Evolutionary conservation across 2,797 vertebrate species (phyloP), one percentile per base, ranked within the genome.

Genomic region (Synanceia verrucosa): DNA sequence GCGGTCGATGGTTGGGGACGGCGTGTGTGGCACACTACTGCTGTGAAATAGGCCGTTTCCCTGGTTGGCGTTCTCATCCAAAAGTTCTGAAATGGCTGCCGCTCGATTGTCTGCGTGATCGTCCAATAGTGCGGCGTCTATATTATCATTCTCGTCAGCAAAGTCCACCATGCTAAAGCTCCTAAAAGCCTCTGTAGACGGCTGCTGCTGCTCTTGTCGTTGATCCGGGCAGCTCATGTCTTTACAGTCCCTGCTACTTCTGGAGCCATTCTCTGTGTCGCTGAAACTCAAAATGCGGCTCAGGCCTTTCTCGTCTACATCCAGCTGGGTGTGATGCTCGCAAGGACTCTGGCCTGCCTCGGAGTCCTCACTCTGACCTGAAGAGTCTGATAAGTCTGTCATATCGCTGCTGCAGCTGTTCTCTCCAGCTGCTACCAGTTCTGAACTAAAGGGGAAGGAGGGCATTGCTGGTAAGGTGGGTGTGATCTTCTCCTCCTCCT

Each of bases 21-120:
- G 86, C 8, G 88, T 86, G 88, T 86, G 92, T 0, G 94, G 95
- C 0, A 94, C 91, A 0, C 80, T 84, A 1, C 94, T 80, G 58
- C 91, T 92, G 36, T 96, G 91, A 84, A 97, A 95, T 4, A 96
- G 91, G 24, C 88, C 87, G 0, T 95, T 90, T 0, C 94, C 97
- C 84, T 97, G 96, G 91, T 99, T 99, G 85, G 97, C 97, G 0
- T 98, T 99, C 78, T 99, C 96, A 0, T 99, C 97, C 83, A 98
- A 93, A 83, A 96, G 94, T 87, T 96, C 95, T 0, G 95, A 94
- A 26, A 94, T 92, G 77, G 94, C 91, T 5, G 80, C 89, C 31
- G 88, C 86, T 70, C 92, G 93, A 76, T 92, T 92, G 84, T 93
- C 94, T 2, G 65, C 85, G 70, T 78, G 85, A 56, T 81, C 81